A percentile compares a stretch with the other conserved stretches of the same genome.
Conservation (phyloP, 2,888 invertebrate genomes). For the Pristionchus arcanus region DNA sequence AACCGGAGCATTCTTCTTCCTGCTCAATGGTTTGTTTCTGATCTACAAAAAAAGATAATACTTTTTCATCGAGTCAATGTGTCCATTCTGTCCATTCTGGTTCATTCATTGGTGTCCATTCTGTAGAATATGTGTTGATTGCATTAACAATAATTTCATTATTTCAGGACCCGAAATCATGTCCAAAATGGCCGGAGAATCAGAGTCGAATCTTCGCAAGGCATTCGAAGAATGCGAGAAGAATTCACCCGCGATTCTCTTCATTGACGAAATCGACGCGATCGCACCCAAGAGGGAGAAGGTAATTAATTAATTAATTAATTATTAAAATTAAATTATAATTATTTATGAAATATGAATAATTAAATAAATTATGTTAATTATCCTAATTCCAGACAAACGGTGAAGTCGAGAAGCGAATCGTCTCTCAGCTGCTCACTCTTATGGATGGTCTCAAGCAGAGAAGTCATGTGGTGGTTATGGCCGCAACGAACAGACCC, state of each 20-base stretch:
- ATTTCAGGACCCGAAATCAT: slow-evolving; percentile 94
- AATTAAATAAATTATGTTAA: not conserved
- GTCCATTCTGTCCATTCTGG: too few relatives aligned
- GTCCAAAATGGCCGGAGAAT: slow-evolving; percentile 99
- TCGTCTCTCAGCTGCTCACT: slow-evolving; percentile 97
- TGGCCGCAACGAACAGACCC: slow-evolving; percentile 99
- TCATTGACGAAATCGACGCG: slow-evolving; percentile 99
- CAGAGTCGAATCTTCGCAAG: slow-evolving; percentile 97
- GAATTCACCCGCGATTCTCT: slow-evolving; percentile 98
- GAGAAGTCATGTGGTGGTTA: slow-evolving; percentile 97
- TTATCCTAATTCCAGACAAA: slow-evolving; percentile 86
- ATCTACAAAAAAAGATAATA: too few relatives aligned
- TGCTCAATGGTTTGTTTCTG: slow-evolving; percentile 89
- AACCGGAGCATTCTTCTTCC: slow-evolving; percentile 99
- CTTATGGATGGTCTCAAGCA: slow-evolving; percentile 99
- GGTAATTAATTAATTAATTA: slow-evolving; percentile 79
- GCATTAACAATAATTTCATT: not conserved
- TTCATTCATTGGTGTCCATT: too few relatives aligned
- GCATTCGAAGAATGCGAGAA: slow-evolving; percentile 99
- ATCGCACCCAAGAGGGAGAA: slow-evolving; percentile 99
- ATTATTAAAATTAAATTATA: not conserved
- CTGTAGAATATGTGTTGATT: too few relatives aligned
- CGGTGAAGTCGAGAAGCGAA: slow-evolving; percentile 96
- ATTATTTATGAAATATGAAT: too few relatives aligned
- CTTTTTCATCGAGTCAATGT: too few relatives aligned